Percentiles rank a stretch among this genome's conserved stretches.
Evolutionary conservation across 2,113 vertebrate species (phyloP).

Genomic region (Varanus komodoensis): DNA sequence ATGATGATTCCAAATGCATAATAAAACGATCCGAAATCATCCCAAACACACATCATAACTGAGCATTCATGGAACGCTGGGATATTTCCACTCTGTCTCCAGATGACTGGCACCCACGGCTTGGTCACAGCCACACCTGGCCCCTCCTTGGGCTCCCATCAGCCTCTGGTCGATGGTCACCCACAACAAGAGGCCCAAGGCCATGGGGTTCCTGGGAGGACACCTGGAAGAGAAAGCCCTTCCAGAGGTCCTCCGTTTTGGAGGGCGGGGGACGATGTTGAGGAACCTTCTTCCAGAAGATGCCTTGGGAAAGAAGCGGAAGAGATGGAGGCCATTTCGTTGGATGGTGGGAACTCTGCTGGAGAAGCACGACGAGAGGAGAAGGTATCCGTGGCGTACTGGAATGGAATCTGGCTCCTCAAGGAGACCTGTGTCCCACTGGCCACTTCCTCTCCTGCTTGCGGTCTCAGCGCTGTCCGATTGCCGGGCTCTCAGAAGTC

Average conservation of each 20-base stretch:
- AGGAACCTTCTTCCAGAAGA: background rate
- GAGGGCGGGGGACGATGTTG: too few relatives aligned
- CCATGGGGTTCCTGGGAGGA: too few relatives aligned
- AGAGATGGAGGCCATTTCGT: background rate
- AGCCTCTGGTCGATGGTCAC: too few relatives aligned
- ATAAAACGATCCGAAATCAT: background rate
- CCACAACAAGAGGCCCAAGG: too few relatives aligned
- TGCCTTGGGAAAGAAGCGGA: too few relatives aligned
- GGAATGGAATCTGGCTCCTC: background rate
- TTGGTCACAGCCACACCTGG: too few relatives aligned
- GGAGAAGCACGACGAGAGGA: background rate
- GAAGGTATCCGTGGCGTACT: too few relatives aligned
- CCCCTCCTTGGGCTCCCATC: too few relatives aligned
- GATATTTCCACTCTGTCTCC: too few relatives aligned
- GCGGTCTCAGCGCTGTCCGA: background rate
- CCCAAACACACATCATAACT: background rate
- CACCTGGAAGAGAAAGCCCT: too few relatives aligned
- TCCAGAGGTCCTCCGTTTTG: background rate
- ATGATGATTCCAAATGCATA: background rate
- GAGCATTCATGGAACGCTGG: background rate
- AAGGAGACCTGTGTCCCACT: background rate
- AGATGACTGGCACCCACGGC: background rate
- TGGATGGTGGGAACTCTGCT: background rate
- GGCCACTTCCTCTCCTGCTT: background rate
- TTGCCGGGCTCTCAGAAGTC: background rate